Evolutionary conservation across 2,113 vertebrate species (phyloP).

Genomic region (Osmerus mordax): DNA sequence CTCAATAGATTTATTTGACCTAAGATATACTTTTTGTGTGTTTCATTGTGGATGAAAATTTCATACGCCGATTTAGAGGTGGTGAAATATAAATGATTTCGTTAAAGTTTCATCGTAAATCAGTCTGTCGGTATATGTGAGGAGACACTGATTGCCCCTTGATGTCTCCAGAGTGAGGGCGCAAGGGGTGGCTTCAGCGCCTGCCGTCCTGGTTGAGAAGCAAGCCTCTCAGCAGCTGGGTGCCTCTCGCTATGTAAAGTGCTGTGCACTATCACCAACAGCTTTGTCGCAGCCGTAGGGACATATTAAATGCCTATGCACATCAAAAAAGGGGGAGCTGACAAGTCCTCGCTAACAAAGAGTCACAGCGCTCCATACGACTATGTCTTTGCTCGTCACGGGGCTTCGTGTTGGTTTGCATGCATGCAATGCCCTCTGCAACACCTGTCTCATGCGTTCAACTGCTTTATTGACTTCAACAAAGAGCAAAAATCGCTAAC

Average conservation of each 20-base stretch:
- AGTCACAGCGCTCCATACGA: neutral
- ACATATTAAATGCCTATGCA: conserved; percentile 37
- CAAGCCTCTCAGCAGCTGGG: conserved; percentile 49
- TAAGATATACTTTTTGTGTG: conserved; percentile 72
- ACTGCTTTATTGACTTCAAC: conserved; percentile 5
- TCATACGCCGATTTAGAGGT: conserved; percentile 86
- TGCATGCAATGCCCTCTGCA: neutral
- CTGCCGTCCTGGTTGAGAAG: conserved; percentile 62
- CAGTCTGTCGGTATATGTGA: conserved; percentile 78
- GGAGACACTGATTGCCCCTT: conserved; percentile 78
- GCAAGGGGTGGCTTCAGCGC: conserved; percentile 58
- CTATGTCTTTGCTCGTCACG: neutral
- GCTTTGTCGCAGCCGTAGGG: conserved; percentile 27
- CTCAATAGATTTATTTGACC: conserved; percentile 68
- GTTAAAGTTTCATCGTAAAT: conserved; percentile 93
- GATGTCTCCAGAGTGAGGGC: conserved; percentile 71
- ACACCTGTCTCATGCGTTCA: conserved; percentile 13
- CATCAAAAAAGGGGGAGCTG: conserved; percentile 21
- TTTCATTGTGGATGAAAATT: conserved; percentile 85
- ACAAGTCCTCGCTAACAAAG: conserved; percentile 28
- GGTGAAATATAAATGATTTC: conserved; percentile 91
- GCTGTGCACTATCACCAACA: conserved; percentile 31
- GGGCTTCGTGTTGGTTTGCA: neutral
- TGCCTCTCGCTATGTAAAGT: conserved; percentile 46
- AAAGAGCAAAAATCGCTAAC: conserved; percentile 17